Evolutionary conservation across 2,113 vertebrate species (phyloP), one percentile per base, ranked within the genome.

Genomic region (Grammomys surdaster): DNA sequence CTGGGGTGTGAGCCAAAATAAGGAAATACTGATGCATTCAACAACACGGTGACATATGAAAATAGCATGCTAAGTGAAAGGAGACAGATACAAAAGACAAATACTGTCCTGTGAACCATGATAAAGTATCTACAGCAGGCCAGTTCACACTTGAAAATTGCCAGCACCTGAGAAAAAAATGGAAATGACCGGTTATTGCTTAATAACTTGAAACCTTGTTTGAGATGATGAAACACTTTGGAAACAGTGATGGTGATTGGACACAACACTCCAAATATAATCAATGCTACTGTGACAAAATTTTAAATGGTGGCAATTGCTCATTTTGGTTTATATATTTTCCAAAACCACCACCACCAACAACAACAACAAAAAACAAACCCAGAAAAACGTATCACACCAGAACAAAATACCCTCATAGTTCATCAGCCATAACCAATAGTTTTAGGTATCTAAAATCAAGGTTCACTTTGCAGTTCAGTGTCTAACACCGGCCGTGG

Each of bases 281-380:
- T 33, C 54, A 80, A 89, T 20, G n/a, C 19, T 40, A 85, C 16
- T 78, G 36, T 70, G 33, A 0, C n/a, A 11, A 33, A 40, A 72
- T 70, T 40, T 56, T 75, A 65, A 89, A 48, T 72, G 26, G 12
- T 70, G 51, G 85, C 76, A 76, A 36, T 73, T 40, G 65, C 26
- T 85, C 65, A 51, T 81, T 94, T 67, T 36, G 48, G 51, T 88
- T 54, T 84, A 88, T 33, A 4, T 91, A n/a, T 81, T 77, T 94
- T 73, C 5, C 24, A 65, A 26, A 77, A 69, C 40, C 40, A 40
- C 40, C 40, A 40, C 40, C 40, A 40, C 40, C 40, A 40, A 40
- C 40, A 54, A 78, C 58, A 33, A 77, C 60, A 70, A 70, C 40
- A 78, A 65, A 33, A 77, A 69, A 70, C 58, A 75, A 22, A 8